Evolutionary conservation across 2,888 invertebrate genomes (phyloP), one percentile per base, ranked within the genome.

Genomic region (Lasioglossum calceatum): DNA sequence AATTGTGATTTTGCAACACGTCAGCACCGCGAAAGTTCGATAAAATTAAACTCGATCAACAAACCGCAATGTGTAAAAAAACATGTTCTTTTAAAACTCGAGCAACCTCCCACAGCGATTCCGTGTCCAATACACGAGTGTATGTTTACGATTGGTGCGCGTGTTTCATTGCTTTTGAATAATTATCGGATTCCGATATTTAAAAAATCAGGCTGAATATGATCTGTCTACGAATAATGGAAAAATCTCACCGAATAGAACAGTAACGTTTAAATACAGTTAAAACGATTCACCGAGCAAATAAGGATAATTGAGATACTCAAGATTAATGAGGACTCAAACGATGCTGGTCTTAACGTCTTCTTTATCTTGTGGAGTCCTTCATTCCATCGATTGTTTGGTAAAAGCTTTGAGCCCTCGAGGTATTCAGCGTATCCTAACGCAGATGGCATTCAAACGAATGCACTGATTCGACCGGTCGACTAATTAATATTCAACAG

Each of bases 401-500:
- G 32, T 16, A 16, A 64, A 61, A 27, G 27, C 27, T 61, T 61
- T 7, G 64, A 32, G 32, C 32, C 19, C 19, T 32, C 19, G n/a
- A 47, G 47, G 44, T 47, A 42, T 74, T 74, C 67, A 67, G 50
- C 67, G 67, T 23, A 23, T 27, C 23, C 42, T 32, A 64, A 64
- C 64, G 64, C 16, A 32, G 71, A 72, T 72, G 81, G 64, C 72
- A 82, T 82, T 82, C 81, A 73, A 82, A 77, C 67, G 74, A 67
- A 32, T 47, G 36, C 80, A 80, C 72, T 44, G 77, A 77, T 82
- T 77, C 61, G 39, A 72, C n/a, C 27, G 71, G 19, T 58, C 44
- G 71, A 72, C 50, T 16, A 73, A 82, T 77, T 82, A 82, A 82
- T 77, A 82, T 82, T 77, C 81, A 77, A 64, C 77, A n/a, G 72